Evolutionary conservation across 2,888 invertebrate species (phyloP).

Genomic region (Pomacea canaliculata): DNA sequence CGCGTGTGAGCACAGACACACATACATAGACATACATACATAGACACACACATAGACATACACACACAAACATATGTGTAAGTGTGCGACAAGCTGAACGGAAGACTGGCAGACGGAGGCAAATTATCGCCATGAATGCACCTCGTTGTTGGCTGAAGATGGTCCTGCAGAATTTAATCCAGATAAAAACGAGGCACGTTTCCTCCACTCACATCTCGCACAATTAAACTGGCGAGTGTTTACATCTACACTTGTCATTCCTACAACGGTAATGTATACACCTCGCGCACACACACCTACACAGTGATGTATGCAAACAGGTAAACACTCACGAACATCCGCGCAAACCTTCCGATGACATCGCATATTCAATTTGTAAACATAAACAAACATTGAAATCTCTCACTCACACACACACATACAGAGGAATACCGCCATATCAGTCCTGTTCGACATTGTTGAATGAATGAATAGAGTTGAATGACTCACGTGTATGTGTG

Average conservation of each 20-base stretch:
- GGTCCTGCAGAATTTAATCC: no score
- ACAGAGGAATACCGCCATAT: background rate
- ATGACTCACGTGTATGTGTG: no score
- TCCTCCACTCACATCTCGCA: no score
- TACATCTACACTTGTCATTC: background rate
- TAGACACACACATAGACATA: background rate
- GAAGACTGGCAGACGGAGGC: no score
- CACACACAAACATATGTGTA: background rate
- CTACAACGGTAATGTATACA: background rate
- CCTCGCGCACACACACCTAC: background rate
- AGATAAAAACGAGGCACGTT: no score
- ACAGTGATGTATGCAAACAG: slow-evolving; percentile 5
- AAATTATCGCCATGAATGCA: no score
- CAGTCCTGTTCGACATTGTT: no score
- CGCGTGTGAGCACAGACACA: background rate
- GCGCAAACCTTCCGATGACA: background rate
- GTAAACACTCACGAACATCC: background rate
- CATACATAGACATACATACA: slow-evolving; percentile 8
- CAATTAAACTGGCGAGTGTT: no score
- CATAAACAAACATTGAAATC: background rate
- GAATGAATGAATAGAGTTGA: no score
- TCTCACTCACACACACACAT: background rate
- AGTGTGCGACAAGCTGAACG: no score
- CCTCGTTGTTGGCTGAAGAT: no score
- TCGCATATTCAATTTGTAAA: background rate